Percentiles rank a stretch among this genome's conserved stretches.
phyloP scores from a whole-genome alignment of 2,797 vertebrate species.

The Nothura maculosa region DNA sequence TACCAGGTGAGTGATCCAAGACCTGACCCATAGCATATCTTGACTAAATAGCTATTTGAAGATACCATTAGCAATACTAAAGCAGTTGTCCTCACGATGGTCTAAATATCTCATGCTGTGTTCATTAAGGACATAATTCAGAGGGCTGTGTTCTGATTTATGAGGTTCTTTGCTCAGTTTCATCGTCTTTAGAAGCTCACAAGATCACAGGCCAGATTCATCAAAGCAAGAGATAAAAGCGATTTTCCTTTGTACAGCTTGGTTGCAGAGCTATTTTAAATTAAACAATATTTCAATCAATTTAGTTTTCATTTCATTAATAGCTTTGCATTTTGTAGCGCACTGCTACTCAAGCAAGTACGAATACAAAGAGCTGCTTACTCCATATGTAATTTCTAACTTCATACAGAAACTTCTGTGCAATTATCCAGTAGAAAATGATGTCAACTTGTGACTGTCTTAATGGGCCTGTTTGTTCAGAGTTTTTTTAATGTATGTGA shows the following conservation, averaged over 20 bases:
- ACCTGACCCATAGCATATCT: neutral
- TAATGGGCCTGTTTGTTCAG: neutral
- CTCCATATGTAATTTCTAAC: neutral
- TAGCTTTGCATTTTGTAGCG: neutral
- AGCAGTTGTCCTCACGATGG: conserved; percentile 48
- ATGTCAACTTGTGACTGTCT: neutral
- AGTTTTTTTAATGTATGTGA: neutral
- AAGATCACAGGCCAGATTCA: conserved; percentile 61
- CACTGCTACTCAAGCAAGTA: neutral
- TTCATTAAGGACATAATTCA: conserved; percentile 61
- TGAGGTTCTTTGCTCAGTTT: conserved; percentile 49
- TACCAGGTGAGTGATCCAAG: neutral
- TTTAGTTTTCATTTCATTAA: conserved; percentile 18
- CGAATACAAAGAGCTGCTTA: neutral
- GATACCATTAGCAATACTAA: conserved; percentile 13
- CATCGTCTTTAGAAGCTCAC: conserved; percentile 42
- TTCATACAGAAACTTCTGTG: neutral
- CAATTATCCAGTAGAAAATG: neutral
- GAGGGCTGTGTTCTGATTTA: conserved; percentile 25
- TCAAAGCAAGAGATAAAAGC: conserved; percentile 64
- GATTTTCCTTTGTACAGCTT: conserved; percentile 34
- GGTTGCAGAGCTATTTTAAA: conserved; percentile 40
- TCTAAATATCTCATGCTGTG: conserved; percentile 57
- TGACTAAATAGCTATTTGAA: conserved; percentile 51
- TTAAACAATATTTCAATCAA: conserved; percentile 49